Evolutionary conservation across 2,113 vertebrate species (phyloP).

Genomic region (Tinamus guttatus): DNA sequence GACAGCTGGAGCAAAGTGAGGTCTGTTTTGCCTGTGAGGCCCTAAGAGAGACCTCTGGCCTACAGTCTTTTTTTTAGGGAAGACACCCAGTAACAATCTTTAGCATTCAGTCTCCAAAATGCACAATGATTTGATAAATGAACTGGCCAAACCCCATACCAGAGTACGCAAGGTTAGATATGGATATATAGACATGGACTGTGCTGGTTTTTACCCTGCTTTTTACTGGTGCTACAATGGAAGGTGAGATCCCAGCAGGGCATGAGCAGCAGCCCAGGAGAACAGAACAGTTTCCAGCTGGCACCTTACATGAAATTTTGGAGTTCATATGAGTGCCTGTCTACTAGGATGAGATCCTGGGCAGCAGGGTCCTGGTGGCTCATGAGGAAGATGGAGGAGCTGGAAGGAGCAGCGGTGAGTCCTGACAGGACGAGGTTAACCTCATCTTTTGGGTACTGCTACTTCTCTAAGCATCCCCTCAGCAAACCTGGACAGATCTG

Average conservation of each 20-base stretch:
- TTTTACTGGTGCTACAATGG: not conserved
- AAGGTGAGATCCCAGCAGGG: not conserved
- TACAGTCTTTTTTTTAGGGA: not conserved
- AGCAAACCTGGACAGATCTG: not conserved
- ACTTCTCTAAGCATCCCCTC: accelerated
- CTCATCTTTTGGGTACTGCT: not conserved
- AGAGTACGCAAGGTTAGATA: accelerated
- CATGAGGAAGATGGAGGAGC: not conserved
- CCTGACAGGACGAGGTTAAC: not conserved
- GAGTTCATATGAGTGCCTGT: not conserved
- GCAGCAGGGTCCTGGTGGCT: not conserved
- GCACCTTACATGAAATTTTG: not conserved
- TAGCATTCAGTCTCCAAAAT: not conserved
- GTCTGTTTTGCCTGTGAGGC: not conserved
- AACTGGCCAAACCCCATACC: not conserved
- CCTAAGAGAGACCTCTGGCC: not conserved
- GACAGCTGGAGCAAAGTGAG: not conserved
- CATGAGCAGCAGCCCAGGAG: not conserved
- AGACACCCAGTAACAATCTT: not conserved
- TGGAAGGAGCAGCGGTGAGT: not conserved
- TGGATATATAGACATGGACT: not conserved
- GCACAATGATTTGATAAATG: accelerated
- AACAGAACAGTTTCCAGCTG: not conserved
- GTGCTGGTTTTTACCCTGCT: not conserved
- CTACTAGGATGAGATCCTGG: not conserved